Percentiles rank a stretch among this genome's conserved stretches.
Evolutionary conservation across 1,140 invertebrate genomes (phyloP).

Genomic region (Pseudoatta argentina): DNA sequence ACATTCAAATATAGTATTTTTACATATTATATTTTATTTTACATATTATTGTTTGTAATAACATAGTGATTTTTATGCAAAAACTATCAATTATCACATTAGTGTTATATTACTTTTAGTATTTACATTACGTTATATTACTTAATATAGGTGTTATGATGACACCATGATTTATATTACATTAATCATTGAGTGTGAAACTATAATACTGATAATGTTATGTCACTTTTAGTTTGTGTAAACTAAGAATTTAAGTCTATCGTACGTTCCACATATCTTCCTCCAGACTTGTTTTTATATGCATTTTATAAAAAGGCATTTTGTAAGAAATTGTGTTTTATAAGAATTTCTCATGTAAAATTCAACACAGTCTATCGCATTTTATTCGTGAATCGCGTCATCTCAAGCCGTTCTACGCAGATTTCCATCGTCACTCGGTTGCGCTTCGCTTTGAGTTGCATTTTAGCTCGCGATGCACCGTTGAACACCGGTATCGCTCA

Average conservation of each 20-base stretch:
- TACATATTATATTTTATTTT: neutral
- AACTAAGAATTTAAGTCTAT: neutral
- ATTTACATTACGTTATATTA: no score
- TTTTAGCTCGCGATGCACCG: conserved; percentile 24
- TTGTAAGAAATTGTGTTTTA: neutral
- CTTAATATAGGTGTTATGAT: no score
- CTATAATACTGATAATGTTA: no score
- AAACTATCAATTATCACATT: neutral
- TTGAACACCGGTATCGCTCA: conserved; percentile 32
- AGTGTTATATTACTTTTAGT: no score
- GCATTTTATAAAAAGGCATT: neutral
- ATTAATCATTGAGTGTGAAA: no score
- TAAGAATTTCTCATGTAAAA: neutral
- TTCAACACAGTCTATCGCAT: neutral
- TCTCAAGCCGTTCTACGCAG: neutral
- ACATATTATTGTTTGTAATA: neutral
- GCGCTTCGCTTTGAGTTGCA: neutral
- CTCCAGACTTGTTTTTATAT: neutral
- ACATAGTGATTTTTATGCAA: neutral
- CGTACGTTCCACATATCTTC: neutral
- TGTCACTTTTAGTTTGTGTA: no score
- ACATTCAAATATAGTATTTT: neutral
- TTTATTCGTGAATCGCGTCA: neutral
- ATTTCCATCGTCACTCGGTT: neutral
- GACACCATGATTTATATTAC: no score